Percentiles rank a stretch among this genome's conserved stretches.
Conservation (phyloP, 2,888 invertebrate species). For the Caenorhabditis sp. region DNA sequence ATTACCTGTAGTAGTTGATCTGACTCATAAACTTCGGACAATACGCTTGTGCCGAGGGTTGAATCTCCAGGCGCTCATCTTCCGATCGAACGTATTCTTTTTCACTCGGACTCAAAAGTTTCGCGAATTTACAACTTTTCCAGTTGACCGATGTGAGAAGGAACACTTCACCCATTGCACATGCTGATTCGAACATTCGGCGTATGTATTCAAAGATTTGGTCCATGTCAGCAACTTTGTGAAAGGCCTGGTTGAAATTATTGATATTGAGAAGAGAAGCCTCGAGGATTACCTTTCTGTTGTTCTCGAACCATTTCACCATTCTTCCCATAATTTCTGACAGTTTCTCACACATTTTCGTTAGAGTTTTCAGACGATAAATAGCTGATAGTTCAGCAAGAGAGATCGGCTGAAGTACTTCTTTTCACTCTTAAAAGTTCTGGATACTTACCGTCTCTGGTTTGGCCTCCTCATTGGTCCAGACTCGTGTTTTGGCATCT, state of each 20-base stretch:
- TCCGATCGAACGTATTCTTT: slow-evolving; percentile 40
- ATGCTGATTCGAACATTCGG: slow-evolving; percentile 64
- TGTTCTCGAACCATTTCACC: slow-evolving; percentile 57
- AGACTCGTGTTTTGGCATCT: slow-evolving; percentile 23
- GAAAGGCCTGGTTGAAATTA: slow-evolving; percentile 14
- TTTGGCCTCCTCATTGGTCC: slow-evolving; percentile 40
- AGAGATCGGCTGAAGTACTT: slow-evolving; percentile 36
- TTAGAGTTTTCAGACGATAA: slow-evolving; percentile 58
- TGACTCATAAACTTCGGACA: slow-evolving; percentile 46
- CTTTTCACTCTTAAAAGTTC: background rate
- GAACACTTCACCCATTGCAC: slow-evolving; percentile 67
- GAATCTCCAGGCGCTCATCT: slow-evolving; percentile 12
- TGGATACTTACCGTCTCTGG: slow-evolving; percentile 14
- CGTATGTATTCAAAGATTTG: slow-evolving; percentile 44
- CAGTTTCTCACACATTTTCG: slow-evolving; percentile 52
- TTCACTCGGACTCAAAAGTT: slow-evolving; percentile 11
- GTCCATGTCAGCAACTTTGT: slow-evolving; percentile 14
- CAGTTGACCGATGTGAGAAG: slow-evolving; percentile 59
- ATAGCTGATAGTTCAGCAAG: slow-evolving; percentile 57
- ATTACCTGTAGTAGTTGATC: slow-evolving; percentile 54
- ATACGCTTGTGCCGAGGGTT: slow-evolving; percentile 24
- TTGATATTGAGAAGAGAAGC: background rate
- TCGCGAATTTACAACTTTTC: slow-evolving; percentile 33
- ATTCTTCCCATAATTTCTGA: slow-evolving; percentile 50
- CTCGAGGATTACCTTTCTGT: slow-evolving; percentile 30